These are phyloP conservation scores for Clarias gariepinus DNA, from an alignment of 2,113 vertebrate species.

Conservation along the genomic window DNA sequence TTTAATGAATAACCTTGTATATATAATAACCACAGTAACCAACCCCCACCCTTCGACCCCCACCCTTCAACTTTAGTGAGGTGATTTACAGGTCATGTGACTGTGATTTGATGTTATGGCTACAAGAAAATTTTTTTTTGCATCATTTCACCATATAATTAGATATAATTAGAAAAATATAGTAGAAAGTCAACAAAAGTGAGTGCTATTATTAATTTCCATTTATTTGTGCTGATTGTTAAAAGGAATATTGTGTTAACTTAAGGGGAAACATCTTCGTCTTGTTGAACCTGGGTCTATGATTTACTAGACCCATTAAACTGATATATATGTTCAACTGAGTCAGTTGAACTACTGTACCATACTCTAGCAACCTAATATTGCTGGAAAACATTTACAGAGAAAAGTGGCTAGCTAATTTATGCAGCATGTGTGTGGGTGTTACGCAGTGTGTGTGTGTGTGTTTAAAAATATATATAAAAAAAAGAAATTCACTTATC, in stretches of 20 bases:
- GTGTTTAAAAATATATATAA: too few relatives aligned
- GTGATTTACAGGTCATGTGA: background rate
- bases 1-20: background rate
- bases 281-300: background rate
- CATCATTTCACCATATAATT: background rate
- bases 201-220: background rate
- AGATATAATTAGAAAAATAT: background rate
- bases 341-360: background rate
- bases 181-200: background rate
- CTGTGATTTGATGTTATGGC: background rate
- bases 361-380: background rate
- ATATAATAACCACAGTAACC: too few relatives aligned
- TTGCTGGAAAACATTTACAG: background rate
- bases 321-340: background rate
- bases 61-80: background rate
- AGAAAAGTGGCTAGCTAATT: background rate
- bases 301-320: background rate
- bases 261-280: background rate
- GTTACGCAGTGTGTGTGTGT: too few relatives aligned
- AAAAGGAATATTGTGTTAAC: background rate
- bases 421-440: background rate
- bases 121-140: background rate
- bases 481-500: too few relatives aligned
- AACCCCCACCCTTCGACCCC: background rate
- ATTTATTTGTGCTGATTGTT: background rate